Base-by-base conservation (phyloP, 2,888 invertebrate species). In the Cosmorhoe ocellata region DNA sequence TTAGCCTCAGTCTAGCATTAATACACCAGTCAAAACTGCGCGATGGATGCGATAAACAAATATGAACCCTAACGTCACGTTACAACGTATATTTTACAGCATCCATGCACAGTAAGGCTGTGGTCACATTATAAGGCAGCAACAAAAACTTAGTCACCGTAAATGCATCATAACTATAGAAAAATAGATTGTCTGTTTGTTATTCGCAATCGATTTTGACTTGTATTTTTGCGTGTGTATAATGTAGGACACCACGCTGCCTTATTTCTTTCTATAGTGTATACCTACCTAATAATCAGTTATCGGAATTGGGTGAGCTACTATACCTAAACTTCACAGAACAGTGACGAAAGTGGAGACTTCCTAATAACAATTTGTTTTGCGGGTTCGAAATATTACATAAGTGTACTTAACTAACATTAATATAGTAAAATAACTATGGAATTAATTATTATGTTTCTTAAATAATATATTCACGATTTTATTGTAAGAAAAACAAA, bases 261-360 rank as follows among this genome's bases (percentile, higher is more conserved):
- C 51, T 51, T 50, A 44, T 28, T 47, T 38, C 18, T 28, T 46
- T 51, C 32, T 42, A 27, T 50, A 39, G 43, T 43, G 31, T 51
- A 33, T 40, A 27, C n/a, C n/a, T n/a, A n/a, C n/a, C n/a, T n/a
- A n/a, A n/a, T n/a, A n/a, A n/a, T n/a, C n/a, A n/a, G n/a, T n/a
- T n/a, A n/a, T n/a, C n/a, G n/a, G n/a, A n/a, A n/a, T n/a, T n/a
- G n/a, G n/a, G n/a, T n/a, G n/a, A n/a, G n/a, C n/a, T n/a, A n/a
- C n/a, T n/a, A n/a, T n/a, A n/a, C n/a, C n/a, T n/a, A n/a, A n/a
- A n/a, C n/a, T n/a, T n/a, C n/a, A n/a, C n/a, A n/a, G n/a, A n/a
- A n/a, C n/a, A n/a, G n/a, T n/a, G n/a, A n/a, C n/a, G n/a, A n/a
- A n/a, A n/a, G n/a, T n/a, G n/a, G n/a, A n/a, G n/a, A n/a, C n/a